phyloP scores from a whole-genome alignment of 1,140 invertebrate species.

The Zaprionus ornatus region DNA sequence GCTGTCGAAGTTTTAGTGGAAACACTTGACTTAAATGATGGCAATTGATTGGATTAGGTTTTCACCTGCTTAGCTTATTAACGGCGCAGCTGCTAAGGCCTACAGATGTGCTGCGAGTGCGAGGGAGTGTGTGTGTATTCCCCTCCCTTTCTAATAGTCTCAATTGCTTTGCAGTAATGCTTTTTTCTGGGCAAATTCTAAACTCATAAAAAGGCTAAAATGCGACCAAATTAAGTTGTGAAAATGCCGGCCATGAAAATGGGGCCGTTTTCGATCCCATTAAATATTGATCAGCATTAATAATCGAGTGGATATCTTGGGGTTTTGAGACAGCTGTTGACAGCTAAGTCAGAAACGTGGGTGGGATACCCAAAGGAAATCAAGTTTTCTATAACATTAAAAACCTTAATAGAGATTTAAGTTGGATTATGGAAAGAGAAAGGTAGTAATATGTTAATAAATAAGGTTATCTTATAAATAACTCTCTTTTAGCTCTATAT shows the following conservation, averaged over 20 bases:
- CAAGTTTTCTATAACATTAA: background rate
- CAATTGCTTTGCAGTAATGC: background rate
- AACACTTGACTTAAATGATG: conserved; percentile 40
- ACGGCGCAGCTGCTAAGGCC: background rate
- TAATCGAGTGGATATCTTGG: background rate
- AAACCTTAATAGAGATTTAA: background rate
- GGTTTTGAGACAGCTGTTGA: background rate
- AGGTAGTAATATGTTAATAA: background rate
- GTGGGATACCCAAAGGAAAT: background rate
- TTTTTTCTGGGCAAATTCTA: background rate
- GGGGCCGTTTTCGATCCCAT: background rate
- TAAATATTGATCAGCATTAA: conserved; percentile 6
- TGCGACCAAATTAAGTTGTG: background rate
- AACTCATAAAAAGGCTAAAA: background rate
- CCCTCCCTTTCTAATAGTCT: background rate
- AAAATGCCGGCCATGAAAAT: background rate
- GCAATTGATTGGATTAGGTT: conserved; percentile 49
- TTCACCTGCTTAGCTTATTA: conserved; percentile 43
- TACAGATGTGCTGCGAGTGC: background rate
- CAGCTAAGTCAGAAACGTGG: background rate
- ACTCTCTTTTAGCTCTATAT: too few relatives aligned
- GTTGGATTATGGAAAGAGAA: background rate
- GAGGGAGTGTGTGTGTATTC: background rate
- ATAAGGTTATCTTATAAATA: background rate
- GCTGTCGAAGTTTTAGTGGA: conserved; percentile 31